A percentile compares a stretch with the other conserved stretches of the same genome.
Conservation (phyloP, 2,888 invertebrate species). For the Harpalus rufipes region DNA sequence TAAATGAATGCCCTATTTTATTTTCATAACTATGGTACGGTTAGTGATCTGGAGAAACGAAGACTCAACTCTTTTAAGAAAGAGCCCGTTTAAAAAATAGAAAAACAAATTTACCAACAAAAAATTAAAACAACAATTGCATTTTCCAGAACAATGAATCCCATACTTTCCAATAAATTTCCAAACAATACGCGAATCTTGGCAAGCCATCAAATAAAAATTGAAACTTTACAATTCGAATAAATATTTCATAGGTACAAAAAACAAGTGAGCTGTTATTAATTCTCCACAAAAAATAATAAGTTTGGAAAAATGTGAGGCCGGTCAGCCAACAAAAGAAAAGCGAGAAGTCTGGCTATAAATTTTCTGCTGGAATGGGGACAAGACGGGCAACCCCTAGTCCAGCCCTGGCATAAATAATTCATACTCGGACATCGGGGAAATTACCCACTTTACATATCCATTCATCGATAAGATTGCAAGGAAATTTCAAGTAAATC, state of each 20-base stretch:
- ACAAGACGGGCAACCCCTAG: slow-evolving; percentile 20
- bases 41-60: too few species aligned
- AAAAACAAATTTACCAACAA: not conserved
- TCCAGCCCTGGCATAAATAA: slow-evolving; percentile 37
- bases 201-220: slow-evolving; percentile 32
- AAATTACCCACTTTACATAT: slow-evolving; percentile 47
- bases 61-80: too few species aligned
- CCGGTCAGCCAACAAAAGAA: slow-evolving; percentile 32
- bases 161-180: slow-evolving; percentile 1
- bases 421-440: slow-evolving; percentile 34
- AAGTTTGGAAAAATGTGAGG: slow-evolving; percentile 32
- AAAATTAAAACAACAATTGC: not conserved
- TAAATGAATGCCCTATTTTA: too few species aligned
- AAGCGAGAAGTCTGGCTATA: slow-evolving; percentile 27
- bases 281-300: slow-evolving; percentile 31
- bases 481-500: not conserved
- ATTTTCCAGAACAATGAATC: not conserved
- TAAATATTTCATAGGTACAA: slow-evolving; percentile 39
- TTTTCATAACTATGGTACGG: too few species aligned
- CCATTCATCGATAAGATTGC: slow-evolving; percentile 22
- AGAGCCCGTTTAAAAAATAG: too few species aligned
- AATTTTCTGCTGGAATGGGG: not conserved
- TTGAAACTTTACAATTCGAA: slow-evolving; percentile 26
- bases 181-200: not conserved
- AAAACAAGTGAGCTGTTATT: slow-evolving; percentile 36